Evolutionary conservation across 2,797 vertebrate species (phyloP).

Genomic region (Coregonus sp.): DNA sequence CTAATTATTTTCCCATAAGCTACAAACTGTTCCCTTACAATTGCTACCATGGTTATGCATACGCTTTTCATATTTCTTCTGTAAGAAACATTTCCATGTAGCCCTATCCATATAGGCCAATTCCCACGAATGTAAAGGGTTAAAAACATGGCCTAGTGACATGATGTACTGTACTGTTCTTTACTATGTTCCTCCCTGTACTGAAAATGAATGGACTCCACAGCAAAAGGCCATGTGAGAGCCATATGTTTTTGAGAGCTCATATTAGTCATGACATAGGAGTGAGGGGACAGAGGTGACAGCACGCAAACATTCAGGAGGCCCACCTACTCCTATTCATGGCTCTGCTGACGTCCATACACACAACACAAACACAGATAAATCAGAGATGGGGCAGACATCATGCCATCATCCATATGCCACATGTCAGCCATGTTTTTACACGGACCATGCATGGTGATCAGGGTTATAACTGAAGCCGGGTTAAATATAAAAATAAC

Average conservation of each 20-base stretch:
- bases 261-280: constrained; percentile 14
- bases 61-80: too few relatives aligned
- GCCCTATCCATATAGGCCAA: too few relatives aligned
- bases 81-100: too few relatives aligned
- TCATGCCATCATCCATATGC: background rate
- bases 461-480: background rate
- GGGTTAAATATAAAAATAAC: background rate
- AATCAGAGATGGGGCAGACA: background rate
- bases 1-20: too few relatives aligned
- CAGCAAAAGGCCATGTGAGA: background rate
- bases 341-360: background rate
- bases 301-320: background rate
- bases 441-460: background rate
- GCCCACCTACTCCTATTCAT: constrained; percentile 5
- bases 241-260: constrained; percentile 6
- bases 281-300: background rate
- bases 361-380: constrained; percentile 1
- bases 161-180: background rate
- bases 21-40: too few relatives aligned
- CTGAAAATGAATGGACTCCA: background rate
- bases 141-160: background rate
- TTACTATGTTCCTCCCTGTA: background rate
- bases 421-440: background rate
- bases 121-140: too few relatives aligned
- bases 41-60: too few relatives aligned